Evolutionary conservation across 2,888 invertebrate species (phyloP), one percentile per base, ranked within the genome.

Genomic region (Dilophus febrilis): DNA sequence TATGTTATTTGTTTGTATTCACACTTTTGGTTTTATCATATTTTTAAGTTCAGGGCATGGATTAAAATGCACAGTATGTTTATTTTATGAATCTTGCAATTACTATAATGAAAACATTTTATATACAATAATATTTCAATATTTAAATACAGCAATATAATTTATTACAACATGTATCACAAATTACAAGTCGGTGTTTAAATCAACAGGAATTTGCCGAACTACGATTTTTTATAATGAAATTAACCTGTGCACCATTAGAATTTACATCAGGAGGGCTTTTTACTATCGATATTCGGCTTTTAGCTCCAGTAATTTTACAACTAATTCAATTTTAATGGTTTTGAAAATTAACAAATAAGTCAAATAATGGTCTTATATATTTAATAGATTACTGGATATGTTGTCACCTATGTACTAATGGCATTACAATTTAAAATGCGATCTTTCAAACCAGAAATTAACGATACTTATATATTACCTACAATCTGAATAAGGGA

Each of bases 221-320:
- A 31, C 33, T 41, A 32, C 22, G 37, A 19, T 19, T 41, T 4
- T 41, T 41, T 29, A 16, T 13, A 2, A 26, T 37, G 8, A 41
- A 41, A 17, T 30, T 41, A 16, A 16, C 17, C 18, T 37, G 27
- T 16, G 30, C 34, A 1, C 41, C 41, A 34, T 33, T 33, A 3
- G n/a, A 41, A 34, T 18, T 41, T 27, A 33, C 37, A 6, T 37
- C 41, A 13, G 41, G 41, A n/a, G 5, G 34, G 12, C 33, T 41
- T 14, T 41, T 41, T 33, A 19, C 19, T 12, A 31, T 41, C 8
- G 37, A 37, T 22, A 33, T 37, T 11, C 18, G 22, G 18, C 13
- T 41, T 7, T 8, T 41, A 29, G 41, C 41, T 16, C 41, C 41
- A 14, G 41, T 41, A 33, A 37, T 32, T 39, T 29, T n/a, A n/a